These are phyloP conservation scores for Mus pahari DNA, from an alignment of 2,113 vertebrate genomes.

Conservation along the genomic window DNA sequence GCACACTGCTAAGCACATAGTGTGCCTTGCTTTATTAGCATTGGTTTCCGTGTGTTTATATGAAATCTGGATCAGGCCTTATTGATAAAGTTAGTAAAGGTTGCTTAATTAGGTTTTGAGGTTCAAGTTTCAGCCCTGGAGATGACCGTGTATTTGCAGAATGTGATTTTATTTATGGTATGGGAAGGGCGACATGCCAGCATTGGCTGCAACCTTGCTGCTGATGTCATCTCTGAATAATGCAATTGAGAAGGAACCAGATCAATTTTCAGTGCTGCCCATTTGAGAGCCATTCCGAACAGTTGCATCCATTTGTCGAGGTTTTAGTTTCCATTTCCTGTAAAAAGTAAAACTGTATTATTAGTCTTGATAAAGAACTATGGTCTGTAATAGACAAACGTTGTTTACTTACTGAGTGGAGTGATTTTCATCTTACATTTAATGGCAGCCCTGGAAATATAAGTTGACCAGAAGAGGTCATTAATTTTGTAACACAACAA, in stretches of 20 bases:
- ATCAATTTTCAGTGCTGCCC: constrained; percentile 79
- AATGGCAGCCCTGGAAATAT: constrained; percentile 55
- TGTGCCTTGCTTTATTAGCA: neutral
- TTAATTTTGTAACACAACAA: constrained; percentile 53
- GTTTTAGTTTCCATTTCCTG: constrained; percentile 79
- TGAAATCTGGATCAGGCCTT: constrained; percentile 18
- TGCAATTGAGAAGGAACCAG: constrained; percentile 75
- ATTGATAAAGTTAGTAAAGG: constrained; percentile 27
- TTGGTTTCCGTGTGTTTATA: neutral
- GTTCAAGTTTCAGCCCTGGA: constrained; percentile 59
- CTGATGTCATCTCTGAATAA: constrained; percentile 80
- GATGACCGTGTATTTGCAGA: constrained; percentile 57
- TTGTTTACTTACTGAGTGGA: constrained; percentile 33
- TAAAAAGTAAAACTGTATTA: constrained; percentile 72
- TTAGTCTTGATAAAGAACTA: constrained; percentile 63
- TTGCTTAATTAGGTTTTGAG: constrained; percentile 70
- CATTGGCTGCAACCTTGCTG: constrained; percentile 52
- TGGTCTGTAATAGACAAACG: neutral
- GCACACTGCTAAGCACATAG: neutral
- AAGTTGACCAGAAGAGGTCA: constrained; percentile 1
- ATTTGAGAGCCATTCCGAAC: constrained; percentile 76
- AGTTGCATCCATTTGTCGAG: constrained; percentile 71
- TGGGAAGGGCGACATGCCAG: constrained; percentile 14
- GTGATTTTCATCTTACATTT: constrained; percentile 51
- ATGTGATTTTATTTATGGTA: constrained; percentile 52